Evolutionary conservation across 2,888 invertebrate genomes (phyloP).

Genomic region (Cyclophora albipunctata): DNA sequence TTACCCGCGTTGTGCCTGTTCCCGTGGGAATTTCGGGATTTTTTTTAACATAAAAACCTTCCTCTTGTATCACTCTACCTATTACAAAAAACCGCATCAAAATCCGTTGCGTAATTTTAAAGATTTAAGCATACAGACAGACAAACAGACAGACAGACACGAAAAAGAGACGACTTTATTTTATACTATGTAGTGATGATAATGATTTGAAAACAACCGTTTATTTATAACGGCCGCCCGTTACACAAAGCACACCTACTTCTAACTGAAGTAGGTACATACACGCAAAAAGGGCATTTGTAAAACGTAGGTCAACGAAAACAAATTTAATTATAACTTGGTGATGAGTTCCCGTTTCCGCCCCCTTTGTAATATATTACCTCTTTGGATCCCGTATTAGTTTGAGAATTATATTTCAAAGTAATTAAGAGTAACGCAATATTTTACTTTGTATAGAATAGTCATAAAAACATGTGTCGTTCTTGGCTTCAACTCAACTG

Average conservation of each 20-base stretch:
- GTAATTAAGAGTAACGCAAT: slow-evolving; percentile 21
- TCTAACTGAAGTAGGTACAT: too few species aligned
- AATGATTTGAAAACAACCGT: background rate
- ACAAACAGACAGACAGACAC: too few species aligned
- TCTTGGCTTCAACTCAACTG: slow-evolving; percentile 56
- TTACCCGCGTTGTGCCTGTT: too few species aligned
- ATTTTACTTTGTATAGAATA: slow-evolving; percentile 23
- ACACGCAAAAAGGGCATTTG: slow-evolving; percentile 5
- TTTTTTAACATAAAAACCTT: too few species aligned
- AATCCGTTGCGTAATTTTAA: too few species aligned
- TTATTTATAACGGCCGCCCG: slow-evolving; percentile 6
- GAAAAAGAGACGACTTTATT: too few species aligned
- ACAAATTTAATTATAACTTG: slow-evolving; percentile 37
- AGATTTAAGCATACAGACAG: too few species aligned
- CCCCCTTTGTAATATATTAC: slow-evolving; percentile 7
- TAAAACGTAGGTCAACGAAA: slow-evolving; percentile 30
- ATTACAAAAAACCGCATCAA: too few species aligned
- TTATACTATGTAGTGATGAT: too few species aligned
- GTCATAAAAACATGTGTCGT: slow-evolving; percentile 36
- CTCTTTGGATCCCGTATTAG: slow-evolving; percentile 6
- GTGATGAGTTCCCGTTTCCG: slow-evolving; percentile 23
- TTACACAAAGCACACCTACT: slow-evolving; percentile 5
- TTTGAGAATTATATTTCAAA: too few species aligned
- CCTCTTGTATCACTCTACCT: too few species aligned
- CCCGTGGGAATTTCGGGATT: too few species aligned